phyloP scores from a whole-genome alignment of 2,797 vertebrate species.

The Diglossa cyanea region DNA sequence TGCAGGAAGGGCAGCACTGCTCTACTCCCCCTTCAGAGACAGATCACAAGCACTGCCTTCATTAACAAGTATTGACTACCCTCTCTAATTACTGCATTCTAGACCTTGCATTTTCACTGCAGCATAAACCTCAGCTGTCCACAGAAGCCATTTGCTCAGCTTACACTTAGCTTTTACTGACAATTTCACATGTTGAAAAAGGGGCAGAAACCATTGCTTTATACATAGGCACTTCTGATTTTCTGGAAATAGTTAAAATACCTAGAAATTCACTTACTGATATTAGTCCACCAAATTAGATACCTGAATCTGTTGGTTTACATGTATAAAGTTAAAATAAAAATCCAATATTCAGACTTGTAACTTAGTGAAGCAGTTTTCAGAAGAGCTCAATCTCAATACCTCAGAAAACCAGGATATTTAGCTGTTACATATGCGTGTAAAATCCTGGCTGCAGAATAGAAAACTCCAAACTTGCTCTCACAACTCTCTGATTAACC shows the following conservation, averaged over 20 bases:
- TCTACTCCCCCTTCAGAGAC: not conserved
- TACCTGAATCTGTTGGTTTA: not conserved
- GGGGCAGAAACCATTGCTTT: not conserved
- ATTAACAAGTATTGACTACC: not conserved
- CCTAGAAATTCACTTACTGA: not conserved
- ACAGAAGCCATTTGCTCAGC: not conserved
- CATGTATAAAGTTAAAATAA: not conserved
- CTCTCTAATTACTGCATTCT: not conserved
- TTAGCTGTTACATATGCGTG: not conserved
- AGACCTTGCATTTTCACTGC: not conserved
- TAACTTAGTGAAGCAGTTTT: not conserved
- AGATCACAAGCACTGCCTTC: not conserved
- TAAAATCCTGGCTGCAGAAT: not conserved
- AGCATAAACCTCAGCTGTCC: not conserved
- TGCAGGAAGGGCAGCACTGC: not conserved
- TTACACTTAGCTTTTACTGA: not conserved
- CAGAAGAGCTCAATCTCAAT: not conserved
- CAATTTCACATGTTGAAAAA: not conserved
- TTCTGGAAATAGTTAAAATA: not conserved
- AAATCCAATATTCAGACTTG: not conserved
- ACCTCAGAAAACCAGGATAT: not conserved
- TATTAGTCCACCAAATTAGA: not conserved
- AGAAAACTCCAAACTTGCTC: not conserved
- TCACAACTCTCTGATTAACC: not conserved
- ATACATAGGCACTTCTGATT: fast-evolving